Evolutionary conservation across 2,888 invertebrate species (phyloP).

Genomic region (Diloba caeruleocephala): DNA sequence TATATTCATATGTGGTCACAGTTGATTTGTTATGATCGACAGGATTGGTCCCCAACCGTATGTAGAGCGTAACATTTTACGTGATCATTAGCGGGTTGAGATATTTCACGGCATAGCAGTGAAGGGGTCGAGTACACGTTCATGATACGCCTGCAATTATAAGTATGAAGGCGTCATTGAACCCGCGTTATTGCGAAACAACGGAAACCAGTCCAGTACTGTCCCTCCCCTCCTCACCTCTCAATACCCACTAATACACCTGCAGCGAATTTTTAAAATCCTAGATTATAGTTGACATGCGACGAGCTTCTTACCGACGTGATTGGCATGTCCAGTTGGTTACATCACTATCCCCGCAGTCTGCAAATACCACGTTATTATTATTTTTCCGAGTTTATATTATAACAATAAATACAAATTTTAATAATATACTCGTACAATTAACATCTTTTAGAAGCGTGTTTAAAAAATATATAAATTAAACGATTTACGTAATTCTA

Average conservation of each 20-base stretch:
- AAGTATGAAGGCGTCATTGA: constrained; percentile 85
- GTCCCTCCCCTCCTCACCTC: constrained; percentile 45
- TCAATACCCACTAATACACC: constrained; percentile 69
- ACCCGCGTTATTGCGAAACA: constrained; percentile 88
- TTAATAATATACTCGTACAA: constrained; percentile 12
- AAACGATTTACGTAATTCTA: constrained; percentile 33
- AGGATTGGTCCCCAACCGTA: constrained; percentile 32
- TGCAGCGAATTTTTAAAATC: constrained; percentile 88
- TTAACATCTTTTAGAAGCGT: constrained; percentile 11
- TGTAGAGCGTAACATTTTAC: constrained; percentile 52
- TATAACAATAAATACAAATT: constrained; percentile 4
- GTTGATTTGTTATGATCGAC: constrained; percentile 32
- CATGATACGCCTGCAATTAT: constrained; percentile 84
- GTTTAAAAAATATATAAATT: constrained; percentile 29
- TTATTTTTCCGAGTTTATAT: constrained; percentile 14
- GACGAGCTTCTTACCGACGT: constrained; percentile 74
- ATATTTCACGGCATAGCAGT: constrained; percentile 54
- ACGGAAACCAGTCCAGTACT: constrained; percentile 86
- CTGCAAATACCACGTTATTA: constrained; percentile 46
- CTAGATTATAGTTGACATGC: constrained; percentile 87
- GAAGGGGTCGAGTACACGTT: constrained; percentile 77
- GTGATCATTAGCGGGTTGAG: constrained; percentile 38
- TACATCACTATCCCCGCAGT: constrained; percentile 76
- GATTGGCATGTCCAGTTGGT: constrained; percentile 74
- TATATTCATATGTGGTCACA: constrained; percentile 33